Percentiles rank a stretch among this genome's conserved stretches.
These are phyloP conservation scores for Drosophila tristis DNA, from an alignment of 1,140 invertebrate species.

Conservation along the genomic window DNA sequence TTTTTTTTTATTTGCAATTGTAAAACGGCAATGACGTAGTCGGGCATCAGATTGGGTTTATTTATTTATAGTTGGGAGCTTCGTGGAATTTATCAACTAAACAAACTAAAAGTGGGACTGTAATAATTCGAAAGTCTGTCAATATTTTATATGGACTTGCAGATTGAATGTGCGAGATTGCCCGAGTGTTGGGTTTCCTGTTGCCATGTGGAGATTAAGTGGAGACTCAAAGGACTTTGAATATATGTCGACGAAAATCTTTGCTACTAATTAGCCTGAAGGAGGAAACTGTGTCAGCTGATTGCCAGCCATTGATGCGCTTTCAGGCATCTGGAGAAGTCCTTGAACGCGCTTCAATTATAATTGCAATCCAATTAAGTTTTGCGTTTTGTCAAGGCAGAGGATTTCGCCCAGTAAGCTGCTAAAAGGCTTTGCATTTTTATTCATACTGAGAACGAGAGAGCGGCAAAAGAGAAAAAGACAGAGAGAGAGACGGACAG, in stretches of 20 bases:
- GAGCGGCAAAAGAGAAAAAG: background rate
- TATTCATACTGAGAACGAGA: background rate
- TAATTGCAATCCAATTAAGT: slow-evolving; percentile 22
- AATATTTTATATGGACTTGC: background rate
- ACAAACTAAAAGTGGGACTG: background rate
- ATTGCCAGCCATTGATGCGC: too few species aligned
- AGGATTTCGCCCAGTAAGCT: background rate
- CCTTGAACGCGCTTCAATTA: too few species aligned
- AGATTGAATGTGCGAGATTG: too few species aligned
- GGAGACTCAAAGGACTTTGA: too few species aligned
- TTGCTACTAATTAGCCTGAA: too few species aligned
- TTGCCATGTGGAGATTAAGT: too few species aligned
- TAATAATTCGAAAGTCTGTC: background rate
- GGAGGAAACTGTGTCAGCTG: too few species aligned
- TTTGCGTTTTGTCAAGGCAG: background rate
- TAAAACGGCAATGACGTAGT: slow-evolving; percentile 35
- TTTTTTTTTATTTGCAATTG: slow-evolving; percentile 24
- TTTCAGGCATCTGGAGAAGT: too few species aligned
- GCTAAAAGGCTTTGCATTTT: slow-evolving; percentile 40
- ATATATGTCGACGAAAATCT: too few species aligned
- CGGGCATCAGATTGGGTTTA: slow-evolving; percentile 23
- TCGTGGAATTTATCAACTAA: background rate
- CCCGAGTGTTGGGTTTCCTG: too few species aligned
- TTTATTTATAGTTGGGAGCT: slow-evolving; percentile 38
- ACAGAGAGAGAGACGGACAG: background rate